Base-by-base conservation (phyloP, 2,888 invertebrate species). In the Bedellia somnulentella region DNA sequence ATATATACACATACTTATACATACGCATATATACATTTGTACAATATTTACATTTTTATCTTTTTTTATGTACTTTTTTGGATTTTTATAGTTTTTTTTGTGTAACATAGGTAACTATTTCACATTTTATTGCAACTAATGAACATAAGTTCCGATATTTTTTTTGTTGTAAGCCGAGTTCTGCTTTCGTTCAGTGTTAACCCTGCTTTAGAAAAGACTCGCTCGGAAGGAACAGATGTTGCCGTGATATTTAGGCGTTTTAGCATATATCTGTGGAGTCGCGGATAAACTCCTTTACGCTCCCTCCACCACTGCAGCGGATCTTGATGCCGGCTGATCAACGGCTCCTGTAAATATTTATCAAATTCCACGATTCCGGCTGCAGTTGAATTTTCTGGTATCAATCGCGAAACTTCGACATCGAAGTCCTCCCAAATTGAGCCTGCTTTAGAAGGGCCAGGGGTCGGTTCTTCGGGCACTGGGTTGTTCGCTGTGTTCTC, bases 221-320 rank as follows among this genome's bases (percentile, higher is more conserved):
- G 5, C 11, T 23, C 23, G 23, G n/a, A 23, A 6, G 23, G 23
- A 5, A 23, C 23, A 6, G 23, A 23, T 5, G 23, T 23, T 23
- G 23, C 23, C n/a, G 23, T 4, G 11, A 23, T 23, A 11, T 11
- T 10, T 10, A 23, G n/a, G n/a, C 23, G 23, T 23, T 23, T 23
- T 4, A 5, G n/a, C 23, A 23, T 23, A 4, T 23, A 4, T 11
- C 4, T 6, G n/a, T 23, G 11, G 9, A 23, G 11, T 4, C 9
- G n/a, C 9, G 26, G 26, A 10, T 26, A 26, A 4, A 26, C 5
- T 5, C 5, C 14, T 26, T 26, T 26, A 4, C 26, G 5, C 4
- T 26, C 12, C 10, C 14, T n/a, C 26, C 26, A 26, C 26, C 26
- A 26, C 6, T 14, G 26, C 4, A 26, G 26, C n/a, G 26, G 26